Evolutionary conservation across 2,113 vertebrate species (phyloP).

Genomic region (Syrrhaptes paradoxus): DNA sequence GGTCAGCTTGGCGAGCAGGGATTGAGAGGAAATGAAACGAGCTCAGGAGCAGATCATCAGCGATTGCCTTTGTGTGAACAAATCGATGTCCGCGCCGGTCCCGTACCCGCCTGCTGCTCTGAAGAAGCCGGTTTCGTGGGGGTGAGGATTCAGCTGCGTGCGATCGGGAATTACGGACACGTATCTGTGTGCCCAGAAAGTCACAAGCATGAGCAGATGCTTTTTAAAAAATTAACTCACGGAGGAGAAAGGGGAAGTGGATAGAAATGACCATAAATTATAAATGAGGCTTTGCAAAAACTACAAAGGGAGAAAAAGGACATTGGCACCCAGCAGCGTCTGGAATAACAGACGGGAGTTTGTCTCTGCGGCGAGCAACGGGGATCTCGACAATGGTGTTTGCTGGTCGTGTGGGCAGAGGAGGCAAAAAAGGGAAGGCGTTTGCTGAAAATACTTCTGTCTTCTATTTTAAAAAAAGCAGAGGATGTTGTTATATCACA

Average conservation of each 20-base stretch:
- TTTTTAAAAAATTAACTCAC: slow-evolving; percentile 28
- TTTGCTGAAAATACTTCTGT: slow-evolving; percentile 53
- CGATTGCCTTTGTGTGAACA: not conserved
- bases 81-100: not conserved
- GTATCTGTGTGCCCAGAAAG: not conserved
- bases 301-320: slow-evolving; percentile 46
- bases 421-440: slow-evolving; percentile 46
- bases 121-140: not conserved
- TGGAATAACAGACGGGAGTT: slow-evolving; percentile 54
- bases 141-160: not conserved
- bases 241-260: not conserved
- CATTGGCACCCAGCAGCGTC: slow-evolving; percentile 50
- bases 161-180: not conserved
- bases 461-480: slow-evolving; percentile 17
- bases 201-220: not conserved
- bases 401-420: not conserved
- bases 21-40: not conserved
- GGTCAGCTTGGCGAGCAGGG: accelerated
- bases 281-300: slow-evolving; percentile 54
- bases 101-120: not conserved
- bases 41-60: not conserved
- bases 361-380: not conserved
- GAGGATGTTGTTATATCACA: slow-evolving; percentile 51
- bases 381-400: slow-evolving; percentile 3
- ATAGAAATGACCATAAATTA: slow-evolving; percentile 52